These are phyloP conservation scores for Muschampia plurimacula DNA, from an alignment of 2,888 invertebrate genomes.

Conservation along the genomic window DNA sequence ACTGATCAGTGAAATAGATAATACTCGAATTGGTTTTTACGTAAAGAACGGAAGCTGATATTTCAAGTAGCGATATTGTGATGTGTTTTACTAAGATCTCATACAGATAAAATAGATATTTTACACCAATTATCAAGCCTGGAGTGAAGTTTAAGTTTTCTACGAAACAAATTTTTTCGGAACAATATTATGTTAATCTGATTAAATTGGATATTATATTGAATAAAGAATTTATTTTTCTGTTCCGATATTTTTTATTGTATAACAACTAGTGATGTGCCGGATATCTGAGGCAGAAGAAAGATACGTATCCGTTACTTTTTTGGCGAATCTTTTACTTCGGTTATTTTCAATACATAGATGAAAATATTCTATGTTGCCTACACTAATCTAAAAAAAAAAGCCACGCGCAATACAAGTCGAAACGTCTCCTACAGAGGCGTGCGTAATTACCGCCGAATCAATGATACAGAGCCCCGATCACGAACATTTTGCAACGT, in stretches of 20 bases:
- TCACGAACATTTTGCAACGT: no score
- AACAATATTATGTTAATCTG: conserved; percentile 74
- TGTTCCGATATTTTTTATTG: conserved; percentile 70
- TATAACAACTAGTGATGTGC: not conserved
- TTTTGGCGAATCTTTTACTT: no score
- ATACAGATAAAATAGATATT: conserved; percentile 64
- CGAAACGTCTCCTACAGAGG: no score
- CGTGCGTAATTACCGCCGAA: no score
- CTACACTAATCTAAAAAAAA: no score
- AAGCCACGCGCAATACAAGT: no score
- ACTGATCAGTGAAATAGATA: conserved; percentile 47
- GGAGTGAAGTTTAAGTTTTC: conserved; percentile 50
- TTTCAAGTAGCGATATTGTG: conserved; percentile 58
- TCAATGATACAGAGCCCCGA: no score
- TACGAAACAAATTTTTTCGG: conserved; percentile 52
- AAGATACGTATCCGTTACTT: no score
- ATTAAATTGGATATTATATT: conserved; percentile 80
- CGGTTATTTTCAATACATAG: no score
- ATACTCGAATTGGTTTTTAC: conserved; percentile 30
- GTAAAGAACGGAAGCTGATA: conserved; percentile 15
- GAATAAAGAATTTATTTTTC: conserved; percentile 85
- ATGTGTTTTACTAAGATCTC: conserved; percentile 80
- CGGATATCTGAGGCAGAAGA: no score
- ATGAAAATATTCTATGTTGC: no score
- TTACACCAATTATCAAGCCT: conserved; percentile 37